Evolutionary conservation across 2,113 vertebrate species (phyloP), one percentile per base, ranked within the genome.

Genomic region (Glaucidium brasilianum): DNA sequence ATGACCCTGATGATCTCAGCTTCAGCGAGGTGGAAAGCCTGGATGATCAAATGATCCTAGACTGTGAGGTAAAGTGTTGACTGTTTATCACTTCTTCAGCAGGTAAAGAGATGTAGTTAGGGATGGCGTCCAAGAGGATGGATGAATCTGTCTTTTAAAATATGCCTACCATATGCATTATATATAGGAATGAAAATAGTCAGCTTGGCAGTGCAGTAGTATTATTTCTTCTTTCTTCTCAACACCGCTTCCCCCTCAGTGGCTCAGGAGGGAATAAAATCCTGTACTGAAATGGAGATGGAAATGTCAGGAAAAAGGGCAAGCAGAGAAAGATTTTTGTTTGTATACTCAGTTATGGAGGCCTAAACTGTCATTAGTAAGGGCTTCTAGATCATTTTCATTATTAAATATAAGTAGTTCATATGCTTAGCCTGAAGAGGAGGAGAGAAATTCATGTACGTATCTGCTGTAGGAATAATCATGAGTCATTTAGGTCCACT

Each of bases 1-100:
- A 34, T 56, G 52, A 0, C 52, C 80, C 7, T 86, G 35, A 11
- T n/a, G 79, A 82, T 76, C 63, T 47, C 1, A 37, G 55, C 47
- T 88, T 78, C 22, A 67, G 67, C 17, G 17, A 47, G 67, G 59
- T 92, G 79, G 86, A 64, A 91, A 95, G 52, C 45, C 53, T 64
- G 25, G 16, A 17, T 27, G 83, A 47, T 76, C 84, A 34, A 32
- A 30, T 26, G 34, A 95, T 74, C 58, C 67, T 25, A 12, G 85
- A 39, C 29, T 62, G 41, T 12, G 95, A 98, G 98, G 98, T 98
- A 96, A 95, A 85, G 37, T 12, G 9, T 20, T 74, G 88, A 66
- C 82, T 39, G 39, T 39, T 39, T 96, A 17, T 88, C 43, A 5
- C 26, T 41, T 53, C 45, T 16, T 88, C 12, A 53, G n/a, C 34